Conservation (phyloP, 2,888 invertebrate species). For the Odontomyia ornata region DNA sequence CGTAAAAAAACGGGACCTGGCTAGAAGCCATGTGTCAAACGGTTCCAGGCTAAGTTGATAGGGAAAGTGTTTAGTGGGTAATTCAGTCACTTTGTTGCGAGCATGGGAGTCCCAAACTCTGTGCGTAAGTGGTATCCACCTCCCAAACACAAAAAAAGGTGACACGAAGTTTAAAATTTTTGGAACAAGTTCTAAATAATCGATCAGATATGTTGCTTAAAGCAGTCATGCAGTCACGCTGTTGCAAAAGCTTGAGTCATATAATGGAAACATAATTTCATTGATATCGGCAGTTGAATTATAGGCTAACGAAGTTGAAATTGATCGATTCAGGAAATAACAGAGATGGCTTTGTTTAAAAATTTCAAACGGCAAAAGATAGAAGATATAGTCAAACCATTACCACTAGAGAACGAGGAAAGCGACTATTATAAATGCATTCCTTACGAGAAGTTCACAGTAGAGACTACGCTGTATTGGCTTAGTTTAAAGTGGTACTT, state of each 20-base stretch:
- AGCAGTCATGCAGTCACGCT: slow-evolving; percentile 68
- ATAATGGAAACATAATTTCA: slow-evolving; percentile 74
- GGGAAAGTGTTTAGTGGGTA: too few relatives aligned
- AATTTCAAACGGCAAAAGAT: slow-evolving; percentile 66
- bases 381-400: slow-evolving; percentile 62
- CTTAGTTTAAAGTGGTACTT: slow-evolving; percentile 67
- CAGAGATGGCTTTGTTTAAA: slow-evolving; percentile 66
- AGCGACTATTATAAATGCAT: slow-evolving; percentile 65
- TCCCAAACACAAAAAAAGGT: too few relatives aligned
- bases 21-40: too few relatives aligned
- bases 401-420: slow-evolving; percentile 58
- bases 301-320: slow-evolving; percentile 72
- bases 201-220: slow-evolving; percentile 66
- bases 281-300: slow-evolving; percentile 80
- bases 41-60: too few relatives aligned
- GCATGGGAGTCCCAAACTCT: too few relatives aligned
- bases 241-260: slow-evolving; percentile 79
- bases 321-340: slow-evolving; percentile 68
- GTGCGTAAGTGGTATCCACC: too few relatives aligned
- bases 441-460: slow-evolving; percentile 65
- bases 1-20: too few relatives aligned
- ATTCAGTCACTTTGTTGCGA: too few relatives aligned
- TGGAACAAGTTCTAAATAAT: slow-evolving; percentile 73
- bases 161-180: slow-evolving; percentile 70
- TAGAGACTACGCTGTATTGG: slow-evolving; percentile 73